Base-by-base conservation (phyloP, 2,797 vertebrate genomes). In the Anas bahamensis region DNA sequence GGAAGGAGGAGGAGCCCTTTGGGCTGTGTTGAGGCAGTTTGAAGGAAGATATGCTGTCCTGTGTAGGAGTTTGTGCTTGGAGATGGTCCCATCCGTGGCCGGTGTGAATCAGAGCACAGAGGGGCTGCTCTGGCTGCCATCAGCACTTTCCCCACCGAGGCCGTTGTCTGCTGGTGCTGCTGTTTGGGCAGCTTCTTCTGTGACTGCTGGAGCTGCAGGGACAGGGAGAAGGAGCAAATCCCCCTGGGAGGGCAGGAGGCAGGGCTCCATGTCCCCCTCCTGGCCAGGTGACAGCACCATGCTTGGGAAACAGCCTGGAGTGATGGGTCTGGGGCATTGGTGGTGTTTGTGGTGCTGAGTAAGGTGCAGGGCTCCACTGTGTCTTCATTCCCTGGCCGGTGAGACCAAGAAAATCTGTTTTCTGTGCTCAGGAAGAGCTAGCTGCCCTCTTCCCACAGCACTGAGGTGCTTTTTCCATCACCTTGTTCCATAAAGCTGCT, bases 21-120 rank as follows among this genome's bases (percentile, higher is more conserved):
- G 28, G 37, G 78, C 4, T 75, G 33, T 75, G 41, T 31, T 24
- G 23, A 35, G 57, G 90, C 26, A 65, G 48, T 29, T 59, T 17
- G 7, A 26, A 71, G 69, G 77, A 70, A 74, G 53, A 7, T 19
- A 41, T 9, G 46, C 12, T 13, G 9, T 33, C 23, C 41, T 28
- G 16, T 23, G 23, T 24, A 23, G 48, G 22, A 2, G 24, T 5
- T 39, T 7, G 13, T 56, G 61, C 4, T 39, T 1, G 11, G 33
- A 17, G 44, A 0, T 39, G 2, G 12, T 61, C 41, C 48, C 0
- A 0, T 24, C 35, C 2, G 2, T 0, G 5, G 64, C 22, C 0
- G 2, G 4, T 15, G 70, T 21, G 55, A 31, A 10, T 4, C 1
- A 23, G 56, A 79, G 72, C 53, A 22, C 9, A 4, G 61, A 5